phyloP scores from a whole-genome alignment of 2,888 invertebrate species.

The Eustalomyia histrio region DNA sequence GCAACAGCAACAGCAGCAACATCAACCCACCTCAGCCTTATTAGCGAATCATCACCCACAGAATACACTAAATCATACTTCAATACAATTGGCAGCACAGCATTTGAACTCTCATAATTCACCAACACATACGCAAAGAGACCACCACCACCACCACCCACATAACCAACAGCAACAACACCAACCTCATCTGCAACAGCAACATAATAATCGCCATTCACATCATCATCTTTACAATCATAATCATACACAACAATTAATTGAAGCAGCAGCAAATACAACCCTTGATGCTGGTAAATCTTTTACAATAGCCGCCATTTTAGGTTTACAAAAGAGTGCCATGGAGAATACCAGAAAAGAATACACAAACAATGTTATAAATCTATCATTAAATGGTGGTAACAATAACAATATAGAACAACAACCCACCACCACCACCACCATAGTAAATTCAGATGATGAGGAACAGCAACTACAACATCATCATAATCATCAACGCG shows the following conservation, averaged over 20 bases:
- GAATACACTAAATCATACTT: constrained; percentile 40
- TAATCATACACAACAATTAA: constrained; percentile 73
- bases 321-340: constrained; percentile 84
- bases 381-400: constrained; percentile 77
- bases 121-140: constrained; percentile 44
- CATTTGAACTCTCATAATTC: constrained; percentile 62
- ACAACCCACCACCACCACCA: constrained; percentile 50
- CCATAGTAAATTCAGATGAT: constrained; percentile 40
- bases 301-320: constrained; percentile 93
- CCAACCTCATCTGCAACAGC: constrained; percentile 15
- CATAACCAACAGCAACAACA: constrained; percentile 49
- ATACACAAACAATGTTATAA: constrained; percentile 78
- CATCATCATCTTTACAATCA: constrained; percentile 36
- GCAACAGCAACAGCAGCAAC: constrained; percentile 67
- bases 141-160: constrained; percentile 34
- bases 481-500: constrained; percentile 27
- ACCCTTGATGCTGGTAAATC: constrained; percentile 83
- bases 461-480: constrained; percentile 51
- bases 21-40: constrained; percentile 37
- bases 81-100: constrained; percentile 59
- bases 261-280: constrained; percentile 74
- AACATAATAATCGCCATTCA: constrained; percentile 42
- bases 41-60: constrained; percentile 56
- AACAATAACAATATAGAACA: constrained; percentile 46
- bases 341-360: constrained; percentile 74